Evolutionary conservation across 2,113 vertebrate species (phyloP).

Genomic region (Chascanopsetta lugubris): DNA sequence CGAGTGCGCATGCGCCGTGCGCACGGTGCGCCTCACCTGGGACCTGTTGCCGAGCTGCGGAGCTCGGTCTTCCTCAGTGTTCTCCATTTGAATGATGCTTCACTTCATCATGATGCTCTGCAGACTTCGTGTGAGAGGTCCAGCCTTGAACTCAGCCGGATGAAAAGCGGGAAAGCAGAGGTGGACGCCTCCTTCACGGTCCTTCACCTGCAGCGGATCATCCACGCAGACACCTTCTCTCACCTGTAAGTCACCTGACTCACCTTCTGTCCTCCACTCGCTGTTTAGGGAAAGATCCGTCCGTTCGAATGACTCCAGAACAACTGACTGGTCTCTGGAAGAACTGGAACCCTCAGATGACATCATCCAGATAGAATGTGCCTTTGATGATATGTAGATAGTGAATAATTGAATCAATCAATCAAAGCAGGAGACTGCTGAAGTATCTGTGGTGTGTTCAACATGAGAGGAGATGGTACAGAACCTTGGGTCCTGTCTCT

Average conservation of each 20-base stretch:
- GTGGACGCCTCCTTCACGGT: constrained; percentile 4
- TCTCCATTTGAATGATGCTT: neutral
- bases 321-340: neutral
- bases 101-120: neutral
- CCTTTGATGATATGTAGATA: no score
- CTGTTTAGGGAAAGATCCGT: neutral
- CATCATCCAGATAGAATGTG: no score
- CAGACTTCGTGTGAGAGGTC: neutral
- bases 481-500: constrained; percentile 12
- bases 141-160: constrained; percentile 23
- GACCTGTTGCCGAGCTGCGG: constrained; percentile 58
- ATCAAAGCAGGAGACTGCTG: no score
- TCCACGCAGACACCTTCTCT: constrained; percentile 1
- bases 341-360: no score
- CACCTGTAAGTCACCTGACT: constrained; percentile 52
- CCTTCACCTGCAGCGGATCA: neutral
- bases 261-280: constrained; percentile 1
- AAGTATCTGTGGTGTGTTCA: no score
- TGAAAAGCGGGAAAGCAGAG: constrained; percentile 16
- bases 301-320: neutral
- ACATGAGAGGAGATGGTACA: neutral
- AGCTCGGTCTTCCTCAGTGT: neutral
- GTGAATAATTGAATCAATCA: no score
- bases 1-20: constrained; percentile 47
- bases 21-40: constrained; percentile 36